Conservation (phyloP, 1,140 invertebrate genomes). For the Neodiprion pinetum region DNA sequence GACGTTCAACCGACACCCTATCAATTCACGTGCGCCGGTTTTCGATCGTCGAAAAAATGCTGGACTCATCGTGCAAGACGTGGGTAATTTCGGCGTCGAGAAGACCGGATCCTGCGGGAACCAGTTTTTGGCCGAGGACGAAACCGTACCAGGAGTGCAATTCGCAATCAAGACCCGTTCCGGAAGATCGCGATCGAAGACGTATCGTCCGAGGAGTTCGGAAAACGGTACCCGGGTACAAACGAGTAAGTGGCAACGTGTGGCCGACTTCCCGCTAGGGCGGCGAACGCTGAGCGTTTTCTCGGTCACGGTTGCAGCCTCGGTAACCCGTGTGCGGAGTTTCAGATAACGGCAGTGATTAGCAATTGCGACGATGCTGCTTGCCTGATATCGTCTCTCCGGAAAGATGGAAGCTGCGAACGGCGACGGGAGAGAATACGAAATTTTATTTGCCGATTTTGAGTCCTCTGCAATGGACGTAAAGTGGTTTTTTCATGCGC, state of each 20-base stretch:
- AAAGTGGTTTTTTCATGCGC: neutral
- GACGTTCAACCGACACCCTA: neutral
- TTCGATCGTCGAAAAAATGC: neutral
- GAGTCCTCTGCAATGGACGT: too few species aligned
- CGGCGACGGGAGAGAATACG: neutral
- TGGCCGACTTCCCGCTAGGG: constrained; percentile 2
- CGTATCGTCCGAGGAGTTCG: neutral
- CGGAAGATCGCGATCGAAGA: too few species aligned
- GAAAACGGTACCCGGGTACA: neutral
- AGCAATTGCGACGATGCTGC: neutral
- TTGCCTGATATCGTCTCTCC: neutral
- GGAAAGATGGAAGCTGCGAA: neutral
- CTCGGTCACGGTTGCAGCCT: neutral
- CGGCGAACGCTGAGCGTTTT: neutral
- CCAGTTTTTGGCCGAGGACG: too few species aligned
- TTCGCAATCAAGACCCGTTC: too few species aligned
- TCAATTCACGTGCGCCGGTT: too few species aligned
- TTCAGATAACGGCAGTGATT: too few species aligned
- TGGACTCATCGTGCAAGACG: neutral
- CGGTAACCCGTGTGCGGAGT: neutral
- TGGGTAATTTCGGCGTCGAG: too few species aligned
- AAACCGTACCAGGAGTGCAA: too few species aligned
- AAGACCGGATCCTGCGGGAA: too few species aligned
- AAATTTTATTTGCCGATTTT: neutral
- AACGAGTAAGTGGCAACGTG: neutral